These are phyloP conservation scores for Trissolcus basalis DNA, from an alignment of 1,140 invertebrate species.

Conservation along the genomic window DNA sequence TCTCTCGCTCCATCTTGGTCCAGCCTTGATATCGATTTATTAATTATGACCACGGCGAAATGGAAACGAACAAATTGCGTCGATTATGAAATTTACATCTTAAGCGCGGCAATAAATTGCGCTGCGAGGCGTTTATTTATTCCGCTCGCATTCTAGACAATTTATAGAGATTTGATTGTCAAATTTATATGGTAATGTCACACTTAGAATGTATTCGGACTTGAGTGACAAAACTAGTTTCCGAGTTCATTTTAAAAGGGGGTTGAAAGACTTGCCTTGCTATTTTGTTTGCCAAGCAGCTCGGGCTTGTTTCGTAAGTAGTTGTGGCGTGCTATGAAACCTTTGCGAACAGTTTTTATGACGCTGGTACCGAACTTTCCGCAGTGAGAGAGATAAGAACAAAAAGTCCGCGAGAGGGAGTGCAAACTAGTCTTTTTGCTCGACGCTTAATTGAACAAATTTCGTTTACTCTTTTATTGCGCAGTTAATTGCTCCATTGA, in stretches of 20 bases:
- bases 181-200: conserved; percentile 27
- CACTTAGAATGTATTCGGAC: background rate
- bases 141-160: conserved; percentile 13
- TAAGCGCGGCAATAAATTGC: conserved; percentile 16
- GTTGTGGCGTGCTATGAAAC: conserved; percentile 9
- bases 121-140: conserved; percentile 16
- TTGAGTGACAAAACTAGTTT: conserved; percentile 8
- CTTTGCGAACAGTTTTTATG: conserved; percentile 12
- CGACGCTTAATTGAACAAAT: conserved; percentile 7
- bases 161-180: conserved; percentile 27
- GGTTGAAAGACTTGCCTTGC: conserved; percentile 1
- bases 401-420: background rate
- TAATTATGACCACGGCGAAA: conserved; percentile 30
- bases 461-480: conserved; percentile 1
- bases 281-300: conserved; percentile 7
- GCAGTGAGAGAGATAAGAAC: background rate
- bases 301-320: conserved; percentile 8
- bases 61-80: conserved; percentile 41
- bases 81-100: conserved; percentile 44
- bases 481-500: conserved; percentile 7
- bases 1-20: background rate
- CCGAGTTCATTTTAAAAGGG: background rate
- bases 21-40: conserved; percentile 26
- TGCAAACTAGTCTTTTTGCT: background rate
- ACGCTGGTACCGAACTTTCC: conserved; percentile 4